phyloP scores from a whole-genome alignment of 1,140 invertebrate species.

The Formica exsecta region DNA sequence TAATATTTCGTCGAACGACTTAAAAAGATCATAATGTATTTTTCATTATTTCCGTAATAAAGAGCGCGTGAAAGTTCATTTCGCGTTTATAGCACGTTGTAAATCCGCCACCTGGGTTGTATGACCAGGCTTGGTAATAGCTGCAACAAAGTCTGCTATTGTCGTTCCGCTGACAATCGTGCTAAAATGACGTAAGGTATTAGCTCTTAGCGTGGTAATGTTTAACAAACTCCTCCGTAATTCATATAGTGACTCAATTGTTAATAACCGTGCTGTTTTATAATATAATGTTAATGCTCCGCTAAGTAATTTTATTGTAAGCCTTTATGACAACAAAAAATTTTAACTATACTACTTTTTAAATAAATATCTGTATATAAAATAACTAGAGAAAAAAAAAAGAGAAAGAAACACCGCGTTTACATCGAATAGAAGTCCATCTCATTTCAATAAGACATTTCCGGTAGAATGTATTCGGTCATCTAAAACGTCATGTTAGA shows the following conservation, averaged over 20 bases:
- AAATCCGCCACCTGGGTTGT: slow-evolving; percentile 15
- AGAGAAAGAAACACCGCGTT: too few relatives aligned
- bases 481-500: slow-evolving; percentile 16
- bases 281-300: slow-evolving; percentile 28
- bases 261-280: not conserved
- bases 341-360: not conserved
- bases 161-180: slow-evolving; percentile 43
- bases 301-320: slow-evolving; percentile 50
- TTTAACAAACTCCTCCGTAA: slow-evolving; percentile 21
- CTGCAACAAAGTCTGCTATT: slow-evolving; percentile 21
- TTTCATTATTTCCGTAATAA: slow-evolving; percentile 41
- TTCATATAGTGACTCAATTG: not conserved
- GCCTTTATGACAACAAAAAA: slow-evolving; percentile 3
- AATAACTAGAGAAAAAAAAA: too few relatives aligned
- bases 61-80: slow-evolving; percentile 38
- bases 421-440: not conserved
- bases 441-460: slow-evolving; percentile 17
- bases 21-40: slow-evolving; percentile 1
- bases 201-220: slow-evolving; percentile 32
- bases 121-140: slow-evolving; percentile 27
- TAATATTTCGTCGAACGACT: slow-evolving; percentile 29
- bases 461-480: not conserved
- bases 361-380: not conserved
- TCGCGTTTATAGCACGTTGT: slow-evolving; percentile 23
- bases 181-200: slow-evolving; percentile 47